Conservation (phyloP, 2,113 vertebrate genomes). For the Dasyornis broadbenti region DNA sequence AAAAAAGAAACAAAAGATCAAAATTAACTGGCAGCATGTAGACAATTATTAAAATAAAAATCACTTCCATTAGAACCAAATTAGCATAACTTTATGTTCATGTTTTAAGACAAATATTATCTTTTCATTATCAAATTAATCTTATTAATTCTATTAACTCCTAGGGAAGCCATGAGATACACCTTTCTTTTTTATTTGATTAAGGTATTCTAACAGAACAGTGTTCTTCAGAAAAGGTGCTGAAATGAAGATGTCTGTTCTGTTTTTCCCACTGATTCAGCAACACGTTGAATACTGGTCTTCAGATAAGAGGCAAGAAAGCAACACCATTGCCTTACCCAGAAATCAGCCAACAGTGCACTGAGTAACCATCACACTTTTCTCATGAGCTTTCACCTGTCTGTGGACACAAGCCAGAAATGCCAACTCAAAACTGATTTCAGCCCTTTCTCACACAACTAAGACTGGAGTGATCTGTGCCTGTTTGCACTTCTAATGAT, state of each 20-base stretch:
- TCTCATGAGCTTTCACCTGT: not conserved
- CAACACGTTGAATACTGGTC: not conserved
- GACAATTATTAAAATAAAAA: constrained; percentile 26
- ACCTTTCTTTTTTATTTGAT: not conserved
- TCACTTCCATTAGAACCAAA: constrained; percentile 32
- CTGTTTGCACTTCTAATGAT: not conserved
- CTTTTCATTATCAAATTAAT: constrained; percentile 24
- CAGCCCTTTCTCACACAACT: not conserved
- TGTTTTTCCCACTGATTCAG: not conserved
- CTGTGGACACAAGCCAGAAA: not conserved
- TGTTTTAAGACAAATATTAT: constrained; percentile 19
- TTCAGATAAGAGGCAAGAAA: not conserved
- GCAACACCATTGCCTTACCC: not conserved
- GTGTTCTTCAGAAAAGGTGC: not conserved
- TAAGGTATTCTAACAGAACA: not conserved
- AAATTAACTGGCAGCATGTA: not conserved
- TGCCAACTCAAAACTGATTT: not conserved
- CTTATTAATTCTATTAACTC: not conserved
- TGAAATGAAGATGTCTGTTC: not conserved
- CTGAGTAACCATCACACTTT: not conserved
- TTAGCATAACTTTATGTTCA: constrained; percentile 5
- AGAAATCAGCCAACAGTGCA: not conserved
- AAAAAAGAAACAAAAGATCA: not conserved
- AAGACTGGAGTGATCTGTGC: not conserved
- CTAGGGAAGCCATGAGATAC: constrained; percentile 7